Percentiles rank a stretch among this genome's conserved stretches.
These are phyloP conservation scores for Copidosoma floridanum DNA, from an alignment of 1,140 invertebrate species.

Conservation along the genomic window DNA sequence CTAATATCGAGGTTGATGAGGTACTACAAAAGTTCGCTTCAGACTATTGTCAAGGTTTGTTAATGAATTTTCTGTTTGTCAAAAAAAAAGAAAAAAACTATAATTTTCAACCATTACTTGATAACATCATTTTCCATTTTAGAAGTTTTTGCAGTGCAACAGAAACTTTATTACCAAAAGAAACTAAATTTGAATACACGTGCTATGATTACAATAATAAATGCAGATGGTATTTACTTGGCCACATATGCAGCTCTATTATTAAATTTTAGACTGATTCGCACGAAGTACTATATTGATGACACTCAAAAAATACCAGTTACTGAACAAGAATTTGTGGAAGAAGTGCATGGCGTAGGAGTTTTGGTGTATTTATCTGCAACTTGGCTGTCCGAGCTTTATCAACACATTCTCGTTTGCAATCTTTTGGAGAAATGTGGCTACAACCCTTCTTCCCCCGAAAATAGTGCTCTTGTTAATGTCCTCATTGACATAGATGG, in stretches of 20 bases:
- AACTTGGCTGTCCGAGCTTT: conserved; percentile 87
- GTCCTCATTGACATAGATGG: conserved; percentile 82
- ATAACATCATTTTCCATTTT: conserved; percentile 4
- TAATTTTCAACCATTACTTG: not conserved
- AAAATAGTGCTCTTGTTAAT: conserved; percentile 72
- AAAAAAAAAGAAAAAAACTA: not conserved
- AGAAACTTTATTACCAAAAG: conserved; percentile 46
- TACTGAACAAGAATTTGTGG: conserved; percentile 81
- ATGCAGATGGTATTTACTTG: conserved; percentile 92
- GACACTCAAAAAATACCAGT: conserved; percentile 57
- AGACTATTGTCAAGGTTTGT: conserved; percentile 79
- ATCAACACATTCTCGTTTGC: conserved; percentile 77
- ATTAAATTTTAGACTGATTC: conserved; percentile 78
- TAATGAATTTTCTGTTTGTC: no score
- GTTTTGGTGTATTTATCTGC: conserved; percentile 88
- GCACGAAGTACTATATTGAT: conserved; percentile 73
- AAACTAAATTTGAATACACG: conserved; percentile 39
- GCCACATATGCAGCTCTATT: conserved; percentile 82
- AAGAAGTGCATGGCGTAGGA: conserved; percentile 86
- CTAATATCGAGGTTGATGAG: conserved; percentile 83
- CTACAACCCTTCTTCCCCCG: conserved; percentile 59
- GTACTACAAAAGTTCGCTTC: conserved; percentile 88
- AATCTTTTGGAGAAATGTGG: conserved; percentile 73
- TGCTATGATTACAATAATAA: conserved; percentile 74
- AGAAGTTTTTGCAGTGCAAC: conserved; percentile 53